Evolutionary conservation across 2,797 vertebrate species (phyloP).

Genomic region (Arctocebus calabarensis): DNA sequence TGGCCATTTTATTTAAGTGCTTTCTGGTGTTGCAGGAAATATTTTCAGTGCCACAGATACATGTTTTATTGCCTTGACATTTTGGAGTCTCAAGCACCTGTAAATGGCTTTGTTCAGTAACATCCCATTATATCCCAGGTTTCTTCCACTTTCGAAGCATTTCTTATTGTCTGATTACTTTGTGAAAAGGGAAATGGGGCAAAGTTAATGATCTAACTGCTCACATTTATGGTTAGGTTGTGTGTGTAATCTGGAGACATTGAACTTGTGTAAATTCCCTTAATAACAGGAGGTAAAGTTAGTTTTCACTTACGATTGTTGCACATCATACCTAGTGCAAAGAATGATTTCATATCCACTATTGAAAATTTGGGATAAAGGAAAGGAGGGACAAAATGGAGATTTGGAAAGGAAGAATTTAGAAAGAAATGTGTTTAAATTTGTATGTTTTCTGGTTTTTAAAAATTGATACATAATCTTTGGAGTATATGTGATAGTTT

Average conservation of each 20-base stretch:
- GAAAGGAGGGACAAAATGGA: background rate
- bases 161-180: conserved; percentile 54
- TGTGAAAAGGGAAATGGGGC: conserved; percentile 38
- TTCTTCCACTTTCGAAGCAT: conserved; percentile 42
- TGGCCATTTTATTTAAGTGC: conserved; percentile 6
- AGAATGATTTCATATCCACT: background rate
- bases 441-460: background rate
- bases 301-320: background rate
- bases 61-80: conserved; percentile 67
- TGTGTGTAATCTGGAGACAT: background rate
- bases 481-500: background rate
- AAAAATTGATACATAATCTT: background rate
- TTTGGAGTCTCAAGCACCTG: conserved; percentile 40
- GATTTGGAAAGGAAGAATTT: background rate
- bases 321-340: background rate
- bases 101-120: conserved; percentile 63
- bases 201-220: background rate
- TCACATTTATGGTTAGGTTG: conserved; percentile 34
- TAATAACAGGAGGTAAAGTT: background rate
- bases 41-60: conserved; percentile 52
- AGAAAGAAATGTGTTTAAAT: background rate
- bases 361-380: conserved; percentile 2
- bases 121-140: conserved; percentile 16
- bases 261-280: background rate
- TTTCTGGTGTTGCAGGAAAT: conserved; percentile 53